phyloP scores from a whole-genome alignment of 2,113 vertebrate genomes.

The Pseudorectes ferrugineus region DNA sequence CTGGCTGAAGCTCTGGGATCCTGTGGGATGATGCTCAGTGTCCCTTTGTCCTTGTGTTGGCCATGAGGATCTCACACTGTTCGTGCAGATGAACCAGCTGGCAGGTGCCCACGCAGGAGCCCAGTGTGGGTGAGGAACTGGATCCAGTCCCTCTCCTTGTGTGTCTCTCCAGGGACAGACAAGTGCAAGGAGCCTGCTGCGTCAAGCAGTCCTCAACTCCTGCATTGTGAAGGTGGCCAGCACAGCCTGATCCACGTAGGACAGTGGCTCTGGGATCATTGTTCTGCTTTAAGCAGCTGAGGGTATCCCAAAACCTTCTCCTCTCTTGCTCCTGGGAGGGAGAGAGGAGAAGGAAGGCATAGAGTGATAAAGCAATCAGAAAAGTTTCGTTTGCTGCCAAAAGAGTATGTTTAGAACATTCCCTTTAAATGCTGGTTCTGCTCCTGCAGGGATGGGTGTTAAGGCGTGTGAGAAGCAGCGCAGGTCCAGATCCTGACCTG shows the following conservation, averaged over 20 bases:
- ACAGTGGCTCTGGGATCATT: fast-evolving
- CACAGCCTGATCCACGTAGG: fast-evolving
- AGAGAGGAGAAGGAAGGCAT: not conserved
- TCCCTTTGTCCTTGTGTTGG: not conserved
- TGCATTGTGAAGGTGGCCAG: not conserved
- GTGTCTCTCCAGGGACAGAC: not conserved
- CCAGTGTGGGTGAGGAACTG: not conserved
- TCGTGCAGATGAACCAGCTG: not conserved
- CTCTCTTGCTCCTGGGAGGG: not conserved
- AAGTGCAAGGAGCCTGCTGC: not conserved
- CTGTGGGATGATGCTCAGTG: fast-evolving
- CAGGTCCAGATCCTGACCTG: not conserved
- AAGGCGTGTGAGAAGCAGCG: not conserved
- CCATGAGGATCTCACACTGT: not conserved
- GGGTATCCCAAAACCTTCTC: not conserved
- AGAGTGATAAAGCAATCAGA: not conserved
- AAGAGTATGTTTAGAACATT: not conserved
- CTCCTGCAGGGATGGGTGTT: not conserved
- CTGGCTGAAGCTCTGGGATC: not conserved
- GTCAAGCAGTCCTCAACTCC: not conserved
- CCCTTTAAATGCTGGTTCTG: not conserved
- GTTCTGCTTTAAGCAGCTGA: not conserved
- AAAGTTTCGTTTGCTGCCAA: not conserved
- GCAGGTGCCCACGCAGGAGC: not conserved
- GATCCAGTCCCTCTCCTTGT: not conserved